Base-by-base conservation (phyloP, 1,140 invertebrate species). In the Aporrectodea caliginosa region DNA sequence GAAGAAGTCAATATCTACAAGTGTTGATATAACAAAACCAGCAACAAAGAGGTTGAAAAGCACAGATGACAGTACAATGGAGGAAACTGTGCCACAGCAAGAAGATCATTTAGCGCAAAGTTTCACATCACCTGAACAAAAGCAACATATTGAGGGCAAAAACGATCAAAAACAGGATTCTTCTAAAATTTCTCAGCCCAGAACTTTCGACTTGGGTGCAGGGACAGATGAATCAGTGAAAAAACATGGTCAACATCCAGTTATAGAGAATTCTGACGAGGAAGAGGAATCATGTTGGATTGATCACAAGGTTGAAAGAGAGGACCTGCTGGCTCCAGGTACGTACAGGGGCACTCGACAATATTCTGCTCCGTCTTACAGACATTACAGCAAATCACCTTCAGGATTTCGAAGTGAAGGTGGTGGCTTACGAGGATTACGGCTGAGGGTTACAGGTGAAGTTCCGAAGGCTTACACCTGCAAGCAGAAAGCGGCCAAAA, bases 391-490 rank as follows among this genome's bases (percentile, higher is more conserved):
- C n/a, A 35, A 34, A 1, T 76, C 75, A 14, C 75, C 75, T 27
- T 58, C 43, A 43, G 35, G 75, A 12, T 76, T 76, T 43, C 75
- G 2, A 0, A 76, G 75, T 31, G 75, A 76, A 76, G 75, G 75
- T 27, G 35, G 35, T 31, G 29, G 75, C 1, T 29, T 32, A 29
- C 34, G 43, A 76, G 76, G 77, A 30, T 74, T 80, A 31, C 73
- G 68, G 31, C 33, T 81, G 32, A 69, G 34, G 29, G 80, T 81
- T 0, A 58, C 71, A 32, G 80, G 80, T 16, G 27, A 75, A 69
- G 80, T 78, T n/a, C 80, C 80, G 12, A 81, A 81, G 69, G 80
- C 80, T 31, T 81, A 81, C 73, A 75, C 29, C 33, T 35, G 72
- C 16, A 32, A 58, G 16, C 12, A 75, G 12, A 81, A 29, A 43